A percentile compares a stretch with the other conserved stretches of the same genome.
phyloP scores from a whole-genome alignment of 2,888 invertebrate genomes.

The Erebia aethiops region DNA sequence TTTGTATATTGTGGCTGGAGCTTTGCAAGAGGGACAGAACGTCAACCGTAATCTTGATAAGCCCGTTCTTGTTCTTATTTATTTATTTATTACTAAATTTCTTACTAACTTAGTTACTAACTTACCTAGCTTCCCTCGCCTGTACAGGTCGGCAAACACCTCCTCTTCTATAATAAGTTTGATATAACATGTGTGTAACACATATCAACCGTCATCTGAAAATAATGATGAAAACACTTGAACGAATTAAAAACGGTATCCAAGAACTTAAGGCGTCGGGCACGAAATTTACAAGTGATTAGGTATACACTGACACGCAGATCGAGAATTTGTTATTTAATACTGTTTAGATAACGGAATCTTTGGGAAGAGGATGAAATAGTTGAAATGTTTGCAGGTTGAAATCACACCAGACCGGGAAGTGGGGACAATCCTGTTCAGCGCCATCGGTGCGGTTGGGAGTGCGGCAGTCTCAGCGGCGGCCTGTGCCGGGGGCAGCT shows the following conservation, averaged over 20 bases:
- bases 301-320: not conserved
- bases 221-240: too few relatives aligned
- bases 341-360: not conserved
- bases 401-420: constrained; percentile 79
- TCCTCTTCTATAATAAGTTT: too few relatives aligned
- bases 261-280: too few relatives aligned
- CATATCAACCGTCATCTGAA: too few relatives aligned
- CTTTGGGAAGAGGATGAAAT: not conserved
- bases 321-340: not conserved
- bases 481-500: constrained; percentile 81
- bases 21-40: not conserved
- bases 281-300: too few relatives aligned
- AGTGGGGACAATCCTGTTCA: constrained; percentile 70
- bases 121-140: too few relatives aligned
- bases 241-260: too few relatives aligned
- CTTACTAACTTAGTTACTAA: too few relatives aligned
- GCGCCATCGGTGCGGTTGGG: constrained; percentile 65
- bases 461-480: constrained; percentile 63
- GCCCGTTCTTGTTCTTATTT: not conserved
- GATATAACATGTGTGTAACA: too few relatives aligned
- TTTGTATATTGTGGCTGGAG: not conserved
- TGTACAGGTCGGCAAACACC: too few relatives aligned
- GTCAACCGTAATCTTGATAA: not conserved
- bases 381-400: constrained; percentile 55
- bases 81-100: too few relatives aligned